phyloP scores from a whole-genome alignment of 1,140 invertebrate genomes.

The Augochlora pura region DNA sequence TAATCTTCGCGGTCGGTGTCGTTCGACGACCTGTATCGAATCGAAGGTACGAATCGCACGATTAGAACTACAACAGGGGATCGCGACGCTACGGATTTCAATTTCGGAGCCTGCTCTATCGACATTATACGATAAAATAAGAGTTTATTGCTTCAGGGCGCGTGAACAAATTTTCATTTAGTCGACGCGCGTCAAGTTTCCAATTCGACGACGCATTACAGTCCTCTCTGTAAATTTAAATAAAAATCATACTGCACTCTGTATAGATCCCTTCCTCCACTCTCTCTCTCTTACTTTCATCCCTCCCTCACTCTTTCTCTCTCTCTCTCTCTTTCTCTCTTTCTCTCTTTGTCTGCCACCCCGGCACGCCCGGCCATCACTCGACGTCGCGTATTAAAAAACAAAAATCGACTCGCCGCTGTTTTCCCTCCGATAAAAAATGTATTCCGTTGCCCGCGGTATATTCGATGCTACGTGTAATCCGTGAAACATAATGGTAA shows the following conservation, averaged over 20 bases:
- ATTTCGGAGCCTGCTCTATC: conserved; percentile 28
- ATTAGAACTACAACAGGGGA: conserved; percentile 15
- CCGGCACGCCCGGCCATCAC: no score
- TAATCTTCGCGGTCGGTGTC: background rate
- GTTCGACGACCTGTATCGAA: background rate
- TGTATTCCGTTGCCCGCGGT: conserved; percentile 22
- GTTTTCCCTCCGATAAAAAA: conserved; percentile 27
- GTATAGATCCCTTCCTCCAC: background rate
- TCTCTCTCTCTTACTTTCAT: no score
- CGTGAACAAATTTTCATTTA: conserved; percentile 61
- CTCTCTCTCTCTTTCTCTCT: background rate
- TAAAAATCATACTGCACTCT: conserved; percentile 38
- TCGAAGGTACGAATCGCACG: background rate
- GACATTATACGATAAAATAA: conserved; percentile 19
- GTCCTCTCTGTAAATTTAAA: conserved; percentile 23
- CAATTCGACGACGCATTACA: conserved; percentile 41
- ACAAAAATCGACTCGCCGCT: conserved; percentile 32
- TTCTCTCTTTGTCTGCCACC: no score
- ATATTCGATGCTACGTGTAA: conserved; percentile 30
- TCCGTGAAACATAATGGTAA: conserved; percentile 45
- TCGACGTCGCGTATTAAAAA: conserved; percentile 36
- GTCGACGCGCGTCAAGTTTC: conserved; percentile 46
- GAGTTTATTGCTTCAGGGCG: conserved; percentile 41
- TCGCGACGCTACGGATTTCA: conserved; percentile 21
- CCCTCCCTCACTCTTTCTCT: background rate